Conservation (phyloP, 2,113 vertebrate genomes). For the Mus spicilegus region DNA sequence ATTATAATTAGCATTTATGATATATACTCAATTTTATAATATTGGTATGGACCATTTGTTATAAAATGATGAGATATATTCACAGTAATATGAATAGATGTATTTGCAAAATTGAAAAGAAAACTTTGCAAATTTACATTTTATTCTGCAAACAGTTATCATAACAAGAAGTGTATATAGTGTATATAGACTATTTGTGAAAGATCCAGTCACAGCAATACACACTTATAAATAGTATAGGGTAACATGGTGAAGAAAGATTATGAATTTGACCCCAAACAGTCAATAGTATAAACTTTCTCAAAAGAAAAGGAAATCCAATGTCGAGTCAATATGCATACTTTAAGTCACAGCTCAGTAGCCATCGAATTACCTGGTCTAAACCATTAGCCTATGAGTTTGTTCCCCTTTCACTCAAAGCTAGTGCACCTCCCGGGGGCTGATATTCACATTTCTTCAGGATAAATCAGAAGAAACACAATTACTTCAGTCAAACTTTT, state of each 20-base stretch:
- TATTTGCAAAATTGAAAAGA: background rate
- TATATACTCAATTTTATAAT: background rate
- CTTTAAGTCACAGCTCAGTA: background rate
- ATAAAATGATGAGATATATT: background rate
- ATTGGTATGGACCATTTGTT: background rate
- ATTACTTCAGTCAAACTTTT: background rate
- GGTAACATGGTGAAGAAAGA: rapidly evolving
- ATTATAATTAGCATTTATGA: background rate
- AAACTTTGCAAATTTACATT: background rate
- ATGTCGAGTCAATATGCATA: background rate
- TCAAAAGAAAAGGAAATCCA: background rate
- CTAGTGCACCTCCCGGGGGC: background rate
- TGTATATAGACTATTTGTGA: background rate
- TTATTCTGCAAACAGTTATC: background rate
- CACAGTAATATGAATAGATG: background rate
- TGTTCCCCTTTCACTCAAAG: background rate
- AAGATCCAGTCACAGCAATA: no score
- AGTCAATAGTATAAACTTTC: background rate
- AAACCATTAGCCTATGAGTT: background rate
- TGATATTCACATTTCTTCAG: background rate
- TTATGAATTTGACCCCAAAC: background rate
- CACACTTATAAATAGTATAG: background rate
- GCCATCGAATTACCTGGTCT: background rate
- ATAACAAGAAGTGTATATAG: background rate
- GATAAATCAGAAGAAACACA: background rate